Percentiles rank a stretch among this genome's conserved stretches.
Conservation (phyloP, 2,888 invertebrate species). For the Melinopterus prodromus region DNA sequence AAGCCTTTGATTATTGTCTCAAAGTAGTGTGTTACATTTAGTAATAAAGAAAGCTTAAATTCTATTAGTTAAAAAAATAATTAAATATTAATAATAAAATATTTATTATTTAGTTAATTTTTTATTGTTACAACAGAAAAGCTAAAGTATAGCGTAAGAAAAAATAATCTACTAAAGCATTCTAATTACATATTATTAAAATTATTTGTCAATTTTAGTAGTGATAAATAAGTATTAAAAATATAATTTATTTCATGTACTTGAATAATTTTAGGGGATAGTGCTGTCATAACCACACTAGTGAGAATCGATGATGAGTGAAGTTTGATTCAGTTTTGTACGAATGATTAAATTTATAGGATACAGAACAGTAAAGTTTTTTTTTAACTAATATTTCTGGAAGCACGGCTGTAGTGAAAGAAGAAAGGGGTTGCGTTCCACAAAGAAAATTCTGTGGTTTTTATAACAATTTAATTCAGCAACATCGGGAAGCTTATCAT, state of each 20-base stretch:
- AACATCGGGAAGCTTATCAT: slow-evolving; percentile 55
- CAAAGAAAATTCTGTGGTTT: slow-evolving; percentile 46
- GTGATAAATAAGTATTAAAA: not conserved
- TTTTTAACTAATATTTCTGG: slow-evolving; percentile 18
- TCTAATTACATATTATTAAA: too few relatives aligned
- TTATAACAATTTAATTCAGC: slow-evolving; percentile 56
- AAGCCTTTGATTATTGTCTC: too few relatives aligned
- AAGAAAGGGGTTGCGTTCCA: slow-evolving; percentile 28
- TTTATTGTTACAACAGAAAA: too few relatives aligned
- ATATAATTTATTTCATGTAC: not conserved
- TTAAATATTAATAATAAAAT: too few relatives aligned
- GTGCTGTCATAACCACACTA: not conserved
- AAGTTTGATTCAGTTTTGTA: slow-evolving; percentile 10
- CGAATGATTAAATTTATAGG: not conserved
- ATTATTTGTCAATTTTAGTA: too few relatives aligned
- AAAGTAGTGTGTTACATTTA: too few relatives aligned
- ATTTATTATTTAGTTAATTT: too few relatives aligned
- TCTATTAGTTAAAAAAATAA: too few relatives aligned
- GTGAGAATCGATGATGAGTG: slow-evolving; percentile 10
- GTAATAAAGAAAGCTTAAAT: too few relatives aligned
- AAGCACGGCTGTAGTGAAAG: slow-evolving; percentile 25
- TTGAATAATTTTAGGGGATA: not conserved
- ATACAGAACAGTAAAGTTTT: slow-evolving; percentile 10
- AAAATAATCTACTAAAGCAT: too few relatives aligned
- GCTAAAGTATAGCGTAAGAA: too few relatives aligned